These are phyloP conservation scores for Tridacna gigas DNA, from an alignment of 2,888 invertebrate species.

Conservation along the genomic window DNA sequence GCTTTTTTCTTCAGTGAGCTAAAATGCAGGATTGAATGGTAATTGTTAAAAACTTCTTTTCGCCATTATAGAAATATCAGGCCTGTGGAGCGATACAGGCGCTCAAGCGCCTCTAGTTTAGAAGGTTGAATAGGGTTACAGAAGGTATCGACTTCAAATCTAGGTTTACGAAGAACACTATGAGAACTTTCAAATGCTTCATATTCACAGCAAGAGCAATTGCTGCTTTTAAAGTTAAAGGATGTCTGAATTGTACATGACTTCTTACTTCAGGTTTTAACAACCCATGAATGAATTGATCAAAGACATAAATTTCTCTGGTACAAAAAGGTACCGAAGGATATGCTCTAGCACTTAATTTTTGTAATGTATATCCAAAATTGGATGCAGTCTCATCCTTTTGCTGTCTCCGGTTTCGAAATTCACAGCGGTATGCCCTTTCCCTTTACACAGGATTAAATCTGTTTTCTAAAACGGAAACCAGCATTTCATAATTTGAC, in stretches of 20 bases:
- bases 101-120: too few relatives aligned
- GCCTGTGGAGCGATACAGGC: too few relatives aligned
- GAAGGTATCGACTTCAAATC: constrained; percentile 16
- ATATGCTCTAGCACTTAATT: constrained; percentile 24
- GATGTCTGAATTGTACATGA: constrained; percentile 39
- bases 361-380: constrained; percentile 42
- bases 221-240: constrained; percentile 23
- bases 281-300: constrained; percentile 35
- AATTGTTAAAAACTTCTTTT: too few relatives aligned
- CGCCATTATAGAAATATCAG: too few relatives aligned
- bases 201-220: constrained; percentile 40
- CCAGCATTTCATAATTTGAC: neutral
- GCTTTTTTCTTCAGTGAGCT: too few relatives aligned
- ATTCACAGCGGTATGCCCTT: constrained; percentile 34
- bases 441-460: neutral
- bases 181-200: constrained; percentile 39
- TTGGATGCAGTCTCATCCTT: constrained; percentile 22
- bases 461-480: neutral
- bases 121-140: too few relatives aligned
- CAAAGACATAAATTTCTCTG: constrained; percentile 23
- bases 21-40: too few relatives aligned
- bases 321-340: constrained; percentile 17
- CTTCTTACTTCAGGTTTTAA: constrained; percentile 23
- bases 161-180: constrained; percentile 29
- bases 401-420: constrained; percentile 29